Base-by-base conservation (phyloP, 2,888 invertebrate species). In the Ferrisia virgata region DNA sequence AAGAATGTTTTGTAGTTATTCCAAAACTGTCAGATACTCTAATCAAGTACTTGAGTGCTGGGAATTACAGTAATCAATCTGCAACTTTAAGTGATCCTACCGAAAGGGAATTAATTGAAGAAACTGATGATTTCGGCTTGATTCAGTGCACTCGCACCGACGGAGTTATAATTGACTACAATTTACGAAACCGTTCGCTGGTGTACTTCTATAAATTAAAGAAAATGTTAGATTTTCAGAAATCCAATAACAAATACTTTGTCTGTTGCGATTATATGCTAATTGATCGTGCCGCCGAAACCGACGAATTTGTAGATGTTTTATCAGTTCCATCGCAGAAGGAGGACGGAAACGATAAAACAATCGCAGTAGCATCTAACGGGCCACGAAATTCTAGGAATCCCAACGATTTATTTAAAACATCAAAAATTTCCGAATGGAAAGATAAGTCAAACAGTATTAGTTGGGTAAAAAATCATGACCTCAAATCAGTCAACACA, bases 161-260 rank as follows among this genome's bases (percentile, higher is more conserved):
- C 43, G 76, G 83, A n/a, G 18, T 40, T 15, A 43, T 83, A 18
- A 40, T 83, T 15, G 83, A 83, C 13, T 83, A 83, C 69, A 25
- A 4, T 28, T 69, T n/a, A 6, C 72, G 83, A 13, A 83, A 83
- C 43, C 72, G 47, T n/a, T 43, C 83, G 9, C 18, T 18, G n/a
- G 76, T 83, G 15, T 83, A 72, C 28, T 47, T 76, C 4, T 72
- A 72, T 18, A 69, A 72, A 11, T 28, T 83, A 18, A 72, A 69
- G 22, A 69, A 72, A 9, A 83, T 83, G 39, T 40, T 83, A 28
- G 40, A 72, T 28, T 72, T 83, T 72, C 83, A 83, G 31, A 72
- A 28, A 72, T 40, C 40, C 40, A 83, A 83, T 28, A 83, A 83
- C 43, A 72, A 47, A 40, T 43, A 72, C 9, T 72, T 83, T 31